These are phyloP conservation scores for Trachymyrmex septentrionalis DNA, from an alignment of 1,140 invertebrate species.

Conservation along the genomic window DNA sequence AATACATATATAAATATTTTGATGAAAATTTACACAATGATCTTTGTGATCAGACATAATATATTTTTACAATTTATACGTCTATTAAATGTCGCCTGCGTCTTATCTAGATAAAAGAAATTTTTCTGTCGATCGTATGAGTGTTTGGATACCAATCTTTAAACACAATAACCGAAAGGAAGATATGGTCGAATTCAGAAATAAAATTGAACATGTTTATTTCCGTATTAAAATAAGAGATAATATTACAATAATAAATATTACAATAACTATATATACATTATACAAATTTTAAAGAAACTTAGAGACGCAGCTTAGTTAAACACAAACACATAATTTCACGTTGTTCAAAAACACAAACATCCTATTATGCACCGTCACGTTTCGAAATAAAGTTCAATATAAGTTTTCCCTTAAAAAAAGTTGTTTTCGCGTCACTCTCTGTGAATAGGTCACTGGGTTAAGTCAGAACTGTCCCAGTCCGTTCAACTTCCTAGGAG, in stretches of 20 bases:
- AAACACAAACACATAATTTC: not conserved
- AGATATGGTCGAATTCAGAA: not conserved
- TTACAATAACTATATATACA: not conserved
- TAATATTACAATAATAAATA: not conserved
- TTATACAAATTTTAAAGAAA: not conserved
- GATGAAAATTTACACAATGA: not conserved
- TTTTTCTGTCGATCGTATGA: not conserved
- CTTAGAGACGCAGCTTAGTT: not conserved
- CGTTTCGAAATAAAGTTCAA: not conserved
- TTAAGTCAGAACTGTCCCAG: constrained; percentile 16
- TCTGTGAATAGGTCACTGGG: constrained; percentile 34
- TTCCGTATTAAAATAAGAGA: not conserved
- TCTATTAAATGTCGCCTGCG: not conserved
- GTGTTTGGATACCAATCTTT: not conserved
- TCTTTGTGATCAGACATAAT: not conserved
- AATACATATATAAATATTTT: not conserved
- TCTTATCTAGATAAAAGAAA: not conserved
- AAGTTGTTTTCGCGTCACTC: constrained; percentile 30
- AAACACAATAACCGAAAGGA: not conserved
- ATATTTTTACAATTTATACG: not conserved
- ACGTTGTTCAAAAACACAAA: not conserved
- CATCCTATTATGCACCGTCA: not conserved
- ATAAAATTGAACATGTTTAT: constrained; percentile 3
- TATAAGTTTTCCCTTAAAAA: constrained; percentile 13
- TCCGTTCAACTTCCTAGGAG: constrained; percentile 5